Base-by-base conservation (phyloP, 1,140 invertebrate species). In the Orius insidiosus region DNA sequence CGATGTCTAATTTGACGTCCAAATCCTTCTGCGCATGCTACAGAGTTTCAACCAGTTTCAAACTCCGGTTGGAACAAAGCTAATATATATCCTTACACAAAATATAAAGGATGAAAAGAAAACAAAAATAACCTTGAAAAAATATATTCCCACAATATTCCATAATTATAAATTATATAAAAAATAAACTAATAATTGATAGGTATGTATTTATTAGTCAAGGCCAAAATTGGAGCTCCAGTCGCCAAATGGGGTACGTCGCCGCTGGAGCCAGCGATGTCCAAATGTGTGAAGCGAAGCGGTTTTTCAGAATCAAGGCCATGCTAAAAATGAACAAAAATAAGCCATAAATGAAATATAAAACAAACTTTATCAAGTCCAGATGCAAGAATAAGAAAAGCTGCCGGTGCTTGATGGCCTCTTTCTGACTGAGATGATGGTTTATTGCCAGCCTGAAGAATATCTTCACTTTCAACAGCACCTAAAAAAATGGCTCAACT, bases 341-440 rank as follows among this genome's bases (percentile, higher is more conserved):
- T 24, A n/a, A n/a, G n/a, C n/a, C n/a, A n/a, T 24, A 24, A 24
- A 24, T 24, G 24, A 24, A 24, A 24, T 24, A 24, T 4, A 54
- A 56, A 53, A 53, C 35, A 37, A 56, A 80, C 78, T 65, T 90
- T 80, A 56, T 92, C 81, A 15, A 97, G 61, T 2, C 85, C 88
- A 1, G 86, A 84, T 4, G 82, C 76, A 59, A 80, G 70, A 45
- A 93, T 78, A 47, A 97, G 63, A 59, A 97, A 98, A 1, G 87
- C 92, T 3, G 78, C 79, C 1, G 92, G 89, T 13, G 77, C 70
- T 59, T 69, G 54, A 63, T 93, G 87, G 7, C 88, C 88, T 48
- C 90, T 66, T 7, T 76, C 63, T 6, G 72, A 77, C 38, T 65
- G 63, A 2, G 68, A 63, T 1, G 82, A 89, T 2, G 82, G 69